phyloP scores from a whole-genome alignment of 2,888 invertebrate genomes.

The Xestia xanthographa region DNA sequence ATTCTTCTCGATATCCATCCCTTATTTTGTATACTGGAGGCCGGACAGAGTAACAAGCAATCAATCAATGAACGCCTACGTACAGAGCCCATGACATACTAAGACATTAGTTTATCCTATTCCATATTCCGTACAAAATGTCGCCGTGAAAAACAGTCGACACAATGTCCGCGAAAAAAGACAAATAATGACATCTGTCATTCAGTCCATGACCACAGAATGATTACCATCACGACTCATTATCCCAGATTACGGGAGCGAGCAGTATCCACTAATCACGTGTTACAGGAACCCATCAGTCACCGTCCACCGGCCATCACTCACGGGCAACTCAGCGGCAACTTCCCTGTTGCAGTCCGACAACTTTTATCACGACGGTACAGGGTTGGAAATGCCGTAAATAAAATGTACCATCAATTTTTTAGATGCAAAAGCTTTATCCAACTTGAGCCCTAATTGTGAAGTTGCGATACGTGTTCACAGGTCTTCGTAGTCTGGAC shows the following conservation, averaged over 20 bases:
- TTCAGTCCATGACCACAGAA: constrained; percentile 65
- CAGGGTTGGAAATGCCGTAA: constrained; percentile 70
- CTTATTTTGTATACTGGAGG: background rate
- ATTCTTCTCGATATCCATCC: background rate
- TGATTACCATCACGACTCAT: constrained; percentile 80
- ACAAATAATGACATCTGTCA: constrained; percentile 67
- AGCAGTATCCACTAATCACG: constrained; percentile 86
- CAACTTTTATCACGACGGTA: constrained; percentile 57
- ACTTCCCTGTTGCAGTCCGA: constrained; percentile 46
- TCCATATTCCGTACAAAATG: constrained; percentile 9
- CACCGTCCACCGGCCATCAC: constrained; percentile 75
- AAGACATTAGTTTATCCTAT: constrained; percentile 17
- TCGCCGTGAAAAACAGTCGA: constrained; percentile 7
- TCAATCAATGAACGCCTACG: constrained; percentile 29
- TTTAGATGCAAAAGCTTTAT: constrained; percentile 75
- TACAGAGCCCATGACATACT: background rate
- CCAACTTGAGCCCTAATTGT: constrained; percentile 69
- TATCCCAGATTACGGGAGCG: constrained; percentile 85
- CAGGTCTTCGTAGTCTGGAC: constrained; percentile 73
- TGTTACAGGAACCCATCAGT: constrained; percentile 85
- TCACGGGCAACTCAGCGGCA: constrained; percentile 66
- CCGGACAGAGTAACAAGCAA: constrained; percentile 9
- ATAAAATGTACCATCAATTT: constrained; percentile 63
- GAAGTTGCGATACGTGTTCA: constrained; percentile 36
- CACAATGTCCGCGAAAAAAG: constrained; percentile 49